Percentiles rank a stretch among this genome's conserved stretches.
Evolutionary conservation across 2,888 invertebrate genomes (phyloP).

Genomic region (Aspidiotus destructor): DNA sequence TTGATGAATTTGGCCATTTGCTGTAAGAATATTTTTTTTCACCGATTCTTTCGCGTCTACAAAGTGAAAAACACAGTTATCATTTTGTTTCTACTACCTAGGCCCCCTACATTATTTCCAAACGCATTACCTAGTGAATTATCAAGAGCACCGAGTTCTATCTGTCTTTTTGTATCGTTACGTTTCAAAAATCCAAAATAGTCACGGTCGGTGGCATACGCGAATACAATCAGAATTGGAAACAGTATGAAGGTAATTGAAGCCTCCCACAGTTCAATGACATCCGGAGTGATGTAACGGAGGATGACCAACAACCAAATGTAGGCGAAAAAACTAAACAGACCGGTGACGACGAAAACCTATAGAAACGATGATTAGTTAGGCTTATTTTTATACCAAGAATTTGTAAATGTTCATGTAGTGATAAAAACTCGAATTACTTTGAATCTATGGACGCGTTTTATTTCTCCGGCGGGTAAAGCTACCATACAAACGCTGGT

Average conservation of each 20-base stretch:
- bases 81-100: neutral
- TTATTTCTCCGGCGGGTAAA: slow-evolving; percentile 55
- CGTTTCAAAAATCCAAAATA: slow-evolving; percentile 43
- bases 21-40: slow-evolving; percentile 39
- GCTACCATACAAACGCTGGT: slow-evolving; percentile 87
- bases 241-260: slow-evolving; percentile 49
- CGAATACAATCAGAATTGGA: slow-evolving; percentile 47
- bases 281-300: slow-evolving; percentile 41
- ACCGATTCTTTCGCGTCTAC: slow-evolving; percentile 23
- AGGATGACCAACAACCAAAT: slow-evolving; percentile 50
- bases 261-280: slow-evolving; percentile 51
- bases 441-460: slow-evolving; percentile 34
- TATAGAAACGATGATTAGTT: slow-evolving; percentile 35
- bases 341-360: slow-evolving; percentile 45
- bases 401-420: neutral
- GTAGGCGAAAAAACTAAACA: slow-evolving; percentile 49
- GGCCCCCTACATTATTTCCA: too few species aligned
- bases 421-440: slow-evolving; percentile 13
- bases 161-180: slow-evolving; percentile 41
- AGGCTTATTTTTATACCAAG: neutral
- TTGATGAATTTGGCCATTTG: slow-evolving; percentile 42
- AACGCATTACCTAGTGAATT: slow-evolving; percentile 6
- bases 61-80: neutral
- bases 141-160: slow-evolving; percentile 42
- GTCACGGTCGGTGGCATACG: slow-evolving; percentile 48